phyloP scores from a whole-genome alignment of 2,888 invertebrate species.

The Nomada ferruginata region DNA sequence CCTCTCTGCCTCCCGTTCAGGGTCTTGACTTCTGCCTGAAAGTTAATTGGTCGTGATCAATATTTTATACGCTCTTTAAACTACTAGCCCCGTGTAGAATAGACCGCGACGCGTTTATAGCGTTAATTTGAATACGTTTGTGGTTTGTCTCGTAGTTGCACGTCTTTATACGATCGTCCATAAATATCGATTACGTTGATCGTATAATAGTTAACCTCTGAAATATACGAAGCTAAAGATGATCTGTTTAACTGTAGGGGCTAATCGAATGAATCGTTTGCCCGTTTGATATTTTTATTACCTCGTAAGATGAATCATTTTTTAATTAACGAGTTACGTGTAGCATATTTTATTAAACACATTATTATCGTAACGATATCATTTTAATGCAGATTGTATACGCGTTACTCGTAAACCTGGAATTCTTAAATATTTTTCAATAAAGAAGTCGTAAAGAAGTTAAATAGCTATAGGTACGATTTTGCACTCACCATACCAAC shows the following conservation, averaged over 20 bases:
- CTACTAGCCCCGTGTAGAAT: conserved; percentile 8
- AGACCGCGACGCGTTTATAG: conserved; percentile 9
- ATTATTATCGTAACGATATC: too few species aligned
- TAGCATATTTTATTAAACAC: too few species aligned
- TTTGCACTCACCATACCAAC: not conserved
- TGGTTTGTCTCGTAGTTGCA: not conserved
- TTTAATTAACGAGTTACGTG: not conserved
- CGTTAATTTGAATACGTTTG: conserved; percentile 40
- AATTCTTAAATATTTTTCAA: too few species aligned
- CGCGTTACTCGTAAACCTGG: too few species aligned
- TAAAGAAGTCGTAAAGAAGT: too few species aligned
- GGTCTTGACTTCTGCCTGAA: conserved; percentile 56
- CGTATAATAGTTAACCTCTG: too few species aligned
- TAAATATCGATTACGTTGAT: conserved; percentile 12
- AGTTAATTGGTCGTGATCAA: conserved; percentile 66
- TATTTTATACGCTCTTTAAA: conserved; percentile 57
- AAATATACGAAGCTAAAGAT: not conserved
- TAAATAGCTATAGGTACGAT: not conserved
- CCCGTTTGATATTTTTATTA: not conserved
- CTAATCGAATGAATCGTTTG: not conserved
- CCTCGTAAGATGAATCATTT: not conserved
- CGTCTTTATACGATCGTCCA: not conserved
- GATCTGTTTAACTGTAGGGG: not conserved
- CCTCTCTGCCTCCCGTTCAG: not conserved
- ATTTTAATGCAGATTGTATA: too few species aligned